A percentile compares a stretch with the other conserved stretches of the same genome.
These are phyloP conservation scores for Piaya cayana DNA, from an alignment of 2,113 vertebrate genomes.

Conservation along the genomic window DNA sequence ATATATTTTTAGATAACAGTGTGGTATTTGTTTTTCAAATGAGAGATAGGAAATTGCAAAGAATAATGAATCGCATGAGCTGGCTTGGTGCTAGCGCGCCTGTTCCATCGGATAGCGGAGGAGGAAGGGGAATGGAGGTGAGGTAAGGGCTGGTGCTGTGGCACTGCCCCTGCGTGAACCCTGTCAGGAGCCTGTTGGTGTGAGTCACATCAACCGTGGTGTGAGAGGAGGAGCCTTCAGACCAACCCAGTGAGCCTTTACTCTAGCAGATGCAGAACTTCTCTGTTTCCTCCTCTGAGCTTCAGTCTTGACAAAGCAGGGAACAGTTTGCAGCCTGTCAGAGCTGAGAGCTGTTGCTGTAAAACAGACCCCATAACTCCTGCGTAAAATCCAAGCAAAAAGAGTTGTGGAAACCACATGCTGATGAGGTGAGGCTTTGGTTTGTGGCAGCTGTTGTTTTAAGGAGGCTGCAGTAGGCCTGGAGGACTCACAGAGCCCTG, in stretches of 20 bases:
- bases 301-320: not conserved
- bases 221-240: not conserved
- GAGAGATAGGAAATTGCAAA: conserved; percentile 63
- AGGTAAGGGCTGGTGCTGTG: conserved; percentile 12
- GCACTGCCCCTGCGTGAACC: not conserved
- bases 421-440: not conserved
- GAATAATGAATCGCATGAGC: conserved; percentile 59
- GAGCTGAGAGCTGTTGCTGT: not conserved
- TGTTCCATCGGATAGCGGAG: conserved; percentile 16
- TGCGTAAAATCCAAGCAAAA: not conserved
- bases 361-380: not conserved
- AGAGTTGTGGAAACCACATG: not conserved
- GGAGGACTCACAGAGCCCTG: not conserved
- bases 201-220: not conserved
- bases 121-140: conserved; percentile 18
- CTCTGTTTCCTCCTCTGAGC: not conserved
- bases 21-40: conserved; percentile 62
- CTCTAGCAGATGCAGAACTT: not conserved
- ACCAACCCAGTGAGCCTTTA: not conserved
- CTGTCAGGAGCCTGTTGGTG: not conserved
- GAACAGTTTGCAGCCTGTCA: not conserved
- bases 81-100: conserved; percentile 35
- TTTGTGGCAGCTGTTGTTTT: not conserved
- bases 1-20: conserved; percentile 65
- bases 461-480: not conserved